These are phyloP conservation scores for Crocidura indochinensis DNA, from an alignment of 2,797 vertebrate species.

Conservation along the genomic window DNA sequence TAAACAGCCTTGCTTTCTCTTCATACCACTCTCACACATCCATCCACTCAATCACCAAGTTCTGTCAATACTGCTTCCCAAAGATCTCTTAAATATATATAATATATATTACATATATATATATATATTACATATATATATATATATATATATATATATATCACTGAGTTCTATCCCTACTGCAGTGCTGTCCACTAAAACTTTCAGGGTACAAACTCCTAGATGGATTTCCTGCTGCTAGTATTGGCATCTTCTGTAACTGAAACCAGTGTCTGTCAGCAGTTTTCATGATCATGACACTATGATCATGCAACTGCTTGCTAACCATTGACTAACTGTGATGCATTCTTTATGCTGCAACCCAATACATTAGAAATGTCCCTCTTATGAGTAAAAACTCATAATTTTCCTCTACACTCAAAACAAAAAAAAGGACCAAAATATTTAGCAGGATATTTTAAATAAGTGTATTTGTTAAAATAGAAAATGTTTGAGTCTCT, in stretches of 20 bases:
- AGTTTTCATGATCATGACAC: not conserved
- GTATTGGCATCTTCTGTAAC: not conserved
- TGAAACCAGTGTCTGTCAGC: not conserved
- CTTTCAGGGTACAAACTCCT: not conserved
- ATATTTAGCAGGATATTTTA: not conserved
- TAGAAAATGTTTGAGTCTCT: no score
- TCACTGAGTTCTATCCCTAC: not conserved
- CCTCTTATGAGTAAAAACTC: not conserved
- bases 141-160: no score
- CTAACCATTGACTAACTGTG: not conserved
- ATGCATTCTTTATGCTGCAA: not conserved
- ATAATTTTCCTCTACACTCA: not conserved
- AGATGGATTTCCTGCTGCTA: not conserved
- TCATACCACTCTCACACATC: not conserved
- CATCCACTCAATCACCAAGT: not conserved
- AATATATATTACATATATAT: no score
- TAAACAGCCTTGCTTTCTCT: constrained; percentile 17
- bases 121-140: no score
- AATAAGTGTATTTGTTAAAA: no score
- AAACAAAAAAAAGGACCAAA: not conserved
- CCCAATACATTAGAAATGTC: not conserved
- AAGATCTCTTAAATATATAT: not conserved
- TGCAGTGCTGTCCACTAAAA: not conserved
- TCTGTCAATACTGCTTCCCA: not conserved
- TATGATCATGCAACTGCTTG: not conserved